These are phyloP conservation scores for Arizona elegans DNA, from an alignment of 2,113 vertebrate species.

Conservation along the genomic window DNA sequence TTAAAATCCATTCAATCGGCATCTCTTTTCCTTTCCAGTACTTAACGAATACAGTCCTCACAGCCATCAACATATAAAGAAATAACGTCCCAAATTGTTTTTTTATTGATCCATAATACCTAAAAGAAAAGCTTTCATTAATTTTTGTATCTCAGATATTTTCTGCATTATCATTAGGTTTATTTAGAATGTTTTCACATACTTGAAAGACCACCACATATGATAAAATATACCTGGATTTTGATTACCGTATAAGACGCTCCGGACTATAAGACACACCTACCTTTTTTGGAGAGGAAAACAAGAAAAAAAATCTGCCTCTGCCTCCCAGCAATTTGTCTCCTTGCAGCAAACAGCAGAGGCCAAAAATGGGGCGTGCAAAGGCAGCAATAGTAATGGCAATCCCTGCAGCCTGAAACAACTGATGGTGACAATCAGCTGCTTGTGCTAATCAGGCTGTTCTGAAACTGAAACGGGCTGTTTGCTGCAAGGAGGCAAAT, in stretches of 20 bases:
- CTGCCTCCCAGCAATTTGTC: no score
- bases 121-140: background rate
- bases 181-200: background rate
- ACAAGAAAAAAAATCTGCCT: no score
- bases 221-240: background rate
- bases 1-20: background rate
- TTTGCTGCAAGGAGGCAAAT: no score
- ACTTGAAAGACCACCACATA: background rate
- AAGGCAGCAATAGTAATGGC: no score
- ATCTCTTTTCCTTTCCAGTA: background rate
- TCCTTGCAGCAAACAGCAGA: no score
- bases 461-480: no score
- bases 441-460: no score
- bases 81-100: background rate
- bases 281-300: no score
- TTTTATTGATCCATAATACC: background rate
- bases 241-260: background rate
- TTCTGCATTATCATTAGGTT: background rate
- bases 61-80: background rate
- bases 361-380: no score
- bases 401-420: no score
- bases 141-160: background rate
- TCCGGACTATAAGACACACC: no score
- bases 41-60: background rate
- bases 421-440: no score